Conservation (phyloP, 1,140 invertebrate genomes). For the Acromyrmex echinatior region DNA sequence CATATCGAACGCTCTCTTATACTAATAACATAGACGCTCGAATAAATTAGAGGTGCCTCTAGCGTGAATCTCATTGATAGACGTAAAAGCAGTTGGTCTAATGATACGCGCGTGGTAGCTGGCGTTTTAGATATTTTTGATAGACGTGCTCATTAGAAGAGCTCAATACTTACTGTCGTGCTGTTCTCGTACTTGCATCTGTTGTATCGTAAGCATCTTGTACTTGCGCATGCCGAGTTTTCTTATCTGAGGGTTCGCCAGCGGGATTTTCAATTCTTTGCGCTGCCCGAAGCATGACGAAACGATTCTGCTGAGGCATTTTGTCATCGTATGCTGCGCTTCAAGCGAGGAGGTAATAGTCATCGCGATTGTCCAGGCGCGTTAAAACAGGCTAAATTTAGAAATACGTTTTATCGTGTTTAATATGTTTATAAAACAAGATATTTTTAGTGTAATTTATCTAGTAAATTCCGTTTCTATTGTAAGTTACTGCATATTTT, state of each 20-base stretch:
- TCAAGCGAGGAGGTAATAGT: constrained; percentile 49
- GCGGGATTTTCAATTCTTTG: constrained; percentile 73
- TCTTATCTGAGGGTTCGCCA: constrained; percentile 69
- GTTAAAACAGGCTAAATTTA: constrained; percentile 22
- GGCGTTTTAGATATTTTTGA: constrained; percentile 65
- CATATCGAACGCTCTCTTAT: constrained; percentile 61
- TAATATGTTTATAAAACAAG: constrained; percentile 3
- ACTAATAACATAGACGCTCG: constrained; percentile 72
- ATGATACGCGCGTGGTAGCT: constrained; percentile 66
- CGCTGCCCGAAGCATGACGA: constrained; percentile 73
- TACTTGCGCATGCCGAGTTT: constrained; percentile 79
- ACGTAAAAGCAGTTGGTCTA: constrained; percentile 73
- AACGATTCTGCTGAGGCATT: constrained; percentile 68
- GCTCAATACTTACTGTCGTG: constrained; percentile 67
- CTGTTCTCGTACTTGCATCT: constrained; percentile 78
- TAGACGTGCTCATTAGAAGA: constrained; percentile 57
- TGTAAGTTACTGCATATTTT: neutral
- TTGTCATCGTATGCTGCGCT: constrained; percentile 36
- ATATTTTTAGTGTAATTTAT: neutral
- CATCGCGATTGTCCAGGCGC: constrained; percentile 17
- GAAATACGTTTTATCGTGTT: neutral
- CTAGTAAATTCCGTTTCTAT: neutral
- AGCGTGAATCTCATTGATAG: constrained; percentile 82
- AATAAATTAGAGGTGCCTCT: constrained; percentile 69
- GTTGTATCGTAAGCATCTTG: constrained; percentile 79